Evolutionary conservation across 2,888 invertebrate species (phyloP).

Genomic region (Encarsia formosa): DNA sequence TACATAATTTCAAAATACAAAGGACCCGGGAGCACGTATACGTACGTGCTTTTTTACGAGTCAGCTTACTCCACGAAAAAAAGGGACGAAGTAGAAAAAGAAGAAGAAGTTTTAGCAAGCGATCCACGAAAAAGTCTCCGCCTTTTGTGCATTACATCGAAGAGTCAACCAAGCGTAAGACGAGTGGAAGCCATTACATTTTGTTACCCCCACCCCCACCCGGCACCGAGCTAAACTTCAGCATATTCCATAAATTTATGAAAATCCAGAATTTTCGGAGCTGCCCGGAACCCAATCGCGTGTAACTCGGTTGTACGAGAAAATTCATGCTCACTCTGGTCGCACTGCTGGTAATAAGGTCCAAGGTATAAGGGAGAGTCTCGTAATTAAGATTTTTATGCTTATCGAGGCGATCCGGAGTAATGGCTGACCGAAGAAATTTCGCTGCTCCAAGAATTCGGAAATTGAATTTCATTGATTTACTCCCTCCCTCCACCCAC

Average conservation of each 20-base stretch:
- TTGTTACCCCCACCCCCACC: slow-evolving; percentile 22
- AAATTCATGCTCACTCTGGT: slow-evolving; percentile 14
- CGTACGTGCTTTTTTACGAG: not conserved
- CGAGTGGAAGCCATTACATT: slow-evolving; percentile 27
- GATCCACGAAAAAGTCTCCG: slow-evolving; percentile 1
- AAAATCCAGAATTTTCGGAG: slow-evolving; percentile 30
- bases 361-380: not conserved
- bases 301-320: not conserved
- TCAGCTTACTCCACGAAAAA: not conserved
- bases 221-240: not conserved
- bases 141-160: slow-evolving; percentile 1
- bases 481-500: no score
- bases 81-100: not conserved
- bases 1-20: no score
- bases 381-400: slow-evolving; percentile 13
- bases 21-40: not conserved
- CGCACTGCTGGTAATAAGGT: slow-evolving; percentile 3
- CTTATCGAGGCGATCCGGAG: not conserved
- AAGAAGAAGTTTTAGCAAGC: not conserved
- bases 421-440: not conserved
- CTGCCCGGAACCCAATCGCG: slow-evolving; percentile 24
- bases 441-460: not conserved
- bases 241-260: slow-evolving; percentile 35
- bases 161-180: slow-evolving; percentile 18
- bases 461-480: not conserved